phyloP scores from a whole-genome alignment of 2,888 invertebrate genomes.

The Cheilosia soror region DNA sequence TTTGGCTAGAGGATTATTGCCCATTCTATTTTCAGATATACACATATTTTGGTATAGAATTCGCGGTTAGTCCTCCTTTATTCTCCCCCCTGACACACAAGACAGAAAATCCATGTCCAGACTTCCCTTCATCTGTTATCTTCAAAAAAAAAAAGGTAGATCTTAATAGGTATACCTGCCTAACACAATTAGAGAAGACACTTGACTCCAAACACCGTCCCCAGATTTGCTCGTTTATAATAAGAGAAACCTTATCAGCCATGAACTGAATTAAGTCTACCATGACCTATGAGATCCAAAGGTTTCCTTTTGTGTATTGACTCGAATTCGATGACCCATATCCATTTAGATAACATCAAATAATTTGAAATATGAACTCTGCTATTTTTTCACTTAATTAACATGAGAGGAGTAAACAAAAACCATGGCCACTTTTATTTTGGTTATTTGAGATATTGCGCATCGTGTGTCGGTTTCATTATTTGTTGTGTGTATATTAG shows the following conservation, averaged over 20 bases:
- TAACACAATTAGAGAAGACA: no score
- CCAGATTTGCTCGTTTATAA: no score
- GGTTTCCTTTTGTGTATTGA: constrained; percentile 9
- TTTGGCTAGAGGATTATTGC: no score
- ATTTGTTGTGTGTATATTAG: constrained; percentile 3
- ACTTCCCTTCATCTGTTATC: no score
- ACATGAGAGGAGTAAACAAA: constrained; percentile 42
- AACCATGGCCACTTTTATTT: constrained; percentile 40
- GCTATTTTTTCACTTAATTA: constrained; percentile 58
- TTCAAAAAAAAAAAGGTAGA: no score
- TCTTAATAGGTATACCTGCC: no score
- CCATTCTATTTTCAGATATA: no score
- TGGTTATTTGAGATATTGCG: constrained; percentile 3
- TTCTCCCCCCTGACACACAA: no score
- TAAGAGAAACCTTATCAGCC: neutral
- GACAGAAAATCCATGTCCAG: no score
- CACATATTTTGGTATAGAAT: no score
- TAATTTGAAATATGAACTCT: constrained; percentile 54
- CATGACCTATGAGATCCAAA: neutral
- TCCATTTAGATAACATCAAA: constrained; percentile 26
- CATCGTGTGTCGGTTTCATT: neutral
- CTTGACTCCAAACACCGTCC: no score
- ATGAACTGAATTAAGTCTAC: neutral
- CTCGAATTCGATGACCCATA: constrained; percentile 42
- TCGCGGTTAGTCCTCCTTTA: no score